phyloP scores from a whole-genome alignment of 2,888 invertebrate species.

The Lasioglossum villosulum region DNA sequence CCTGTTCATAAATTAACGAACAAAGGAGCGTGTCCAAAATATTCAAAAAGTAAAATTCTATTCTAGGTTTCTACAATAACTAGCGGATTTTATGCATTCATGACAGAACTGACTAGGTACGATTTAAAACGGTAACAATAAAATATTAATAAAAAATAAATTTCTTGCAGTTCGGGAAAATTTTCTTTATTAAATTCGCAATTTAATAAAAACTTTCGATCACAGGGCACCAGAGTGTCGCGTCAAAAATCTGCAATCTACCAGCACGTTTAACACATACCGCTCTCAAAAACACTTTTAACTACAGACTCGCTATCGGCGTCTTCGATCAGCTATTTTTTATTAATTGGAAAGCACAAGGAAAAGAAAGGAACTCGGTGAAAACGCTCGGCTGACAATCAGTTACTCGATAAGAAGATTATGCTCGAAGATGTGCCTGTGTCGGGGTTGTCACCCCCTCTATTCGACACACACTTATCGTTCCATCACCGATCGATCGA shows the following conservation, averaged over 20 bases:
- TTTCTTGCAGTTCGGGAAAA: no score
- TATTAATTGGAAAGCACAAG: not conserved
- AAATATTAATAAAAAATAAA: no score
- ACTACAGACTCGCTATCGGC: not conserved
- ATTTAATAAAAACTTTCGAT: not conserved
- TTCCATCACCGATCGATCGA: conserved; percentile 15
- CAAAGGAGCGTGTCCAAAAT: no score
- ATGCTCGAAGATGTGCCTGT: not conserved
- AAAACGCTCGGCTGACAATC: not conserved
- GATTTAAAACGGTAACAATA: no score
- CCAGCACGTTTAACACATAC: not conserved
- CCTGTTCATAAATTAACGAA: no score
- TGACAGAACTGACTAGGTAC: no score
- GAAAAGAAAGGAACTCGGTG: not conserved
- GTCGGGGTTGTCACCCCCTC: not conserved
- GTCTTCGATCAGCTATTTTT: not conserved
- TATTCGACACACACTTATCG: conserved; percentile 5
- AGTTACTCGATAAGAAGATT: conserved; percentile 5
- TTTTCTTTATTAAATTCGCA: not conserved
- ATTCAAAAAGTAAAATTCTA: no score
- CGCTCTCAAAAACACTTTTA: not conserved
- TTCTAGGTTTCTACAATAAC: no score
- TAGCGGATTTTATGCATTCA: no score
- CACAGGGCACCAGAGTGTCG: no score
- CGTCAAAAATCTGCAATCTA: not conserved